A percentile compares a stretch with the other conserved stretches of the same genome.
Evolutionary conservation across 1,140 invertebrate species (phyloP).

Genomic region (Brachionus asplanchnoidis): DNA sequence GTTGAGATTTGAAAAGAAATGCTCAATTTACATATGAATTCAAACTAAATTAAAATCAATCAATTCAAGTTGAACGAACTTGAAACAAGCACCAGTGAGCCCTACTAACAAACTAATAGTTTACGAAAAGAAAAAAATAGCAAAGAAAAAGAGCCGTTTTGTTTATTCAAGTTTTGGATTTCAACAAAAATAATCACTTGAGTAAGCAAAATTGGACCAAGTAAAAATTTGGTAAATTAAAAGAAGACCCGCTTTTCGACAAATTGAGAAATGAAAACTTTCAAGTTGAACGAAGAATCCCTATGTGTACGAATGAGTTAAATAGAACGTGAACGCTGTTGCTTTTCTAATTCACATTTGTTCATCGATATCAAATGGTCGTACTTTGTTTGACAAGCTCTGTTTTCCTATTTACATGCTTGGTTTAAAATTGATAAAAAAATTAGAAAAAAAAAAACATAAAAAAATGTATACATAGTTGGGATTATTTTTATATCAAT

Average conservation of each 20-base stretch:
- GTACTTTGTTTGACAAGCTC: not conserved
- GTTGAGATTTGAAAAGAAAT: not conserved
- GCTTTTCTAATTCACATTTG: not conserved
- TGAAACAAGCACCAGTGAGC: not conserved
- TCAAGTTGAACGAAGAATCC: not conserved
- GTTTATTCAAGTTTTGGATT: not conserved
- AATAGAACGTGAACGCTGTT: not conserved
- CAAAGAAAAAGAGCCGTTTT: not conserved
- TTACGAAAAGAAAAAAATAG: not conserved
- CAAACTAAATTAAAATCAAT: not conserved
- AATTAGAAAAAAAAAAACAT: not conserved
- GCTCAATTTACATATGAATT: not conserved
- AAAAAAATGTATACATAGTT: not conserved
- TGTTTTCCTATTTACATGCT: not conserved
- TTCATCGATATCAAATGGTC: not conserved
- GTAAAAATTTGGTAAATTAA: not conserved
- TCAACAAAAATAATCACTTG: not conserved
- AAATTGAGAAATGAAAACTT: not conserved
- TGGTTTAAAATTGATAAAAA: not conserved
- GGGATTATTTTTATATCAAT: not conserved
- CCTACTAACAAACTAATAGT: not conserved
- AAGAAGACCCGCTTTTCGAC: not conserved
- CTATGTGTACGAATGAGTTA: not conserved
- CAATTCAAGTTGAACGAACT: not conserved
- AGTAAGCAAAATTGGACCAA: not conserved